Conservation (phyloP, 2,113 vertebrate species). For the Macquaria ambigua region DNA sequence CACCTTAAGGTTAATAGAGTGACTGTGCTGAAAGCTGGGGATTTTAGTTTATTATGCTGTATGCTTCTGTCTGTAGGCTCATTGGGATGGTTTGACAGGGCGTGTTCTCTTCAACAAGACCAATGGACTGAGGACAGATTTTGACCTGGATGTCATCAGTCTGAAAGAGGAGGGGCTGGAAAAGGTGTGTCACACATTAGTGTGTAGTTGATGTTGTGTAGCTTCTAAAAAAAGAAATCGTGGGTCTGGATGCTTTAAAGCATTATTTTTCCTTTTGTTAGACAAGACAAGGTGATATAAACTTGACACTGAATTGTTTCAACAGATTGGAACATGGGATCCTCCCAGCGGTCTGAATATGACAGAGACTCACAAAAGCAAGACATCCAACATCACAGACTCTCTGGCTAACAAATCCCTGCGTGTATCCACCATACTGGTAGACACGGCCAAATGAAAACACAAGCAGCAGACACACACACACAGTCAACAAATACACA, state of each 20-base stretch:
- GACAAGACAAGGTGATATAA: conserved; percentile 27
- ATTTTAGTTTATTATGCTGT: conserved; percentile 35
- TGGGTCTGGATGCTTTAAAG: conserved; percentile 3
- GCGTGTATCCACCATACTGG: conserved; percentile 96
- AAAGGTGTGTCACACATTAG: conserved; percentile 86
- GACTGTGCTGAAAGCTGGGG: conserved; percentile 14
- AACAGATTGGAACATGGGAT: conserved; percentile 98
- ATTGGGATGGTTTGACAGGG: conserved; percentile 98
- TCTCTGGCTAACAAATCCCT: conserved; percentile 96
- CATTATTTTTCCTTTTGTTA: conserved; percentile 9
- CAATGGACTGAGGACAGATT: conserved; percentile 96
- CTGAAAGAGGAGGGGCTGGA: conserved; percentile 97
- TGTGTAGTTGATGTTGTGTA: neutral
- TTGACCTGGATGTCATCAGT: conserved; percentile 98
- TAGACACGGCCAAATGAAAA: conserved; percentile 78
- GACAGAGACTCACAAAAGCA: conserved; percentile 96
- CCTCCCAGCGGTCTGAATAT: conserved; percentile 96
- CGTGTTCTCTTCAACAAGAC: conserved; percentile 98
- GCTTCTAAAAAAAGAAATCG: conserved; percentile 8
- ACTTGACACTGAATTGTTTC: conserved; percentile 67
- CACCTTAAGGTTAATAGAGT: conserved; percentile 60
- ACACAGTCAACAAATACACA: conserved; percentile 20
- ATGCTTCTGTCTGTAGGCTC: conserved; percentile 85
- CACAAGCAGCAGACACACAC: conserved; percentile 19
- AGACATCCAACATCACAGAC: conserved; percentile 95